These are phyloP conservation scores for Otolemur garnettii DNA, from an alignment of 2,113 vertebrate genomes.

Conservation along the genomic window DNA sequence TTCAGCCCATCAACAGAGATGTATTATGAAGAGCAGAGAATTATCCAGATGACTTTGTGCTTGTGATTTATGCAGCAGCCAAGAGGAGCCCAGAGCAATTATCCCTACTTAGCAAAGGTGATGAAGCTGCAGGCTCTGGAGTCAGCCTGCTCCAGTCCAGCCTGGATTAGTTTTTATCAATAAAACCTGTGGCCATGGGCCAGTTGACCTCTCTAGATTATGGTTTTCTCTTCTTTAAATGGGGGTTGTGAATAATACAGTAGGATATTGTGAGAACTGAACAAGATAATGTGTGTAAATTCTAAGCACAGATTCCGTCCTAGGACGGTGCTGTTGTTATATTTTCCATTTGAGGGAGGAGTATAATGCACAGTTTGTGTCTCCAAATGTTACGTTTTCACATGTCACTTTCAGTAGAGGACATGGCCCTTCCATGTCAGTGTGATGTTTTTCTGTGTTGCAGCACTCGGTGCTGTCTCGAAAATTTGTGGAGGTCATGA, in stretches of 20 bases:
- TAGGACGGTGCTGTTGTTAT: rapidly evolving
- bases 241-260: rapidly evolving
- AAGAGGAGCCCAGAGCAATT: neutral
- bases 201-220: rapidly evolving
- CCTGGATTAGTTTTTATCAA: rapidly evolving
- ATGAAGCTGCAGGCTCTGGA: neutral
- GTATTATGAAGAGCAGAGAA: neutral
- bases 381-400: neutral
- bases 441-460: rapidly evolving
- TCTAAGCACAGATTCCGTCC: rapidly evolving
- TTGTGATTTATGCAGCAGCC: neutral
- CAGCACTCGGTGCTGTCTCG: constrained; percentile 95
- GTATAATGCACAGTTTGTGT: rapidly evolving
- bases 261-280: too few relatives aligned
- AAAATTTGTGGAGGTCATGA: constrained; percentile 98
- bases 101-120: neutral
- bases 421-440: rapidly evolving
- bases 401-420: rapidly evolving
- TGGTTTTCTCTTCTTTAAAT: neutral
- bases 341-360: neutral
- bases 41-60: neutral
- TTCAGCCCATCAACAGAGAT: neutral
- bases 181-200: neutral
- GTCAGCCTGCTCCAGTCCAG: neutral
- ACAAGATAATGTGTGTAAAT: rapidly evolving